Evolutionary conservation across 2,797 vertebrate genomes (phyloP).

Genomic region (Brotula barbata): DNA sequence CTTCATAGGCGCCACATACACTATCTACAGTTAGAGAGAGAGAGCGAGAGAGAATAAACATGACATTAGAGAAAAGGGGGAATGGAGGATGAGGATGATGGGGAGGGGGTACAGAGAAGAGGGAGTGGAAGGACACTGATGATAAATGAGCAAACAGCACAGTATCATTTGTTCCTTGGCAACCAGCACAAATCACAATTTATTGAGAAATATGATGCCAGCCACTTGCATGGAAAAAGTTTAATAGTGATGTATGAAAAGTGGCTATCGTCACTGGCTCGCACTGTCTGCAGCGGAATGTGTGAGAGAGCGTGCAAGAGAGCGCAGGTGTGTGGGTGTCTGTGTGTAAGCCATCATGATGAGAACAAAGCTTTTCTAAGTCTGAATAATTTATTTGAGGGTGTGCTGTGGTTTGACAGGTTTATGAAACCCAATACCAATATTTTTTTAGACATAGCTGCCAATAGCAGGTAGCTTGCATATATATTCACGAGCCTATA

Average conservation of each 20-base stretch:
- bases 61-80: constrained; percentile 6
- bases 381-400: constrained; percentile 50
- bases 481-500: not conserved
- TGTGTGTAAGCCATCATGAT: constrained; percentile 19
- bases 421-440: constrained; percentile 11
- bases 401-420: constrained; percentile 34
- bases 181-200: constrained; percentile 85
- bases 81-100: not conserved
- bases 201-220: constrained; percentile 85
- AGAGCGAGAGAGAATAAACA: constrained; percentile 15
- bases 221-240: constrained; percentile 75
- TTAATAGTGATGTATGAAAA: constrained; percentile 88
- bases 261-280: constrained; percentile 75
- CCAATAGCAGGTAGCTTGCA: not conserved
- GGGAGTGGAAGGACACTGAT: constrained; percentile 77
- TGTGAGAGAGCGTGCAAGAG: not conserved
- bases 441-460: constrained; percentile 15
- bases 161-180: constrained; percentile 82
- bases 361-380: constrained; percentile 56
- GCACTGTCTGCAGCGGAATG: constrained; percentile 11
- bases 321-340: constrained; percentile 2
- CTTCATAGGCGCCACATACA: constrained; percentile 99
- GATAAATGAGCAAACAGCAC: constrained; percentile 85
- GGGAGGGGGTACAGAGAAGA: not conserved
- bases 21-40: constrained; percentile 80